A percentile compares a stretch with the other conserved stretches of the same genome.
Conservation (phyloP, 2,797 vertebrate species). For the Pantherophis vulpinus region DNA sequence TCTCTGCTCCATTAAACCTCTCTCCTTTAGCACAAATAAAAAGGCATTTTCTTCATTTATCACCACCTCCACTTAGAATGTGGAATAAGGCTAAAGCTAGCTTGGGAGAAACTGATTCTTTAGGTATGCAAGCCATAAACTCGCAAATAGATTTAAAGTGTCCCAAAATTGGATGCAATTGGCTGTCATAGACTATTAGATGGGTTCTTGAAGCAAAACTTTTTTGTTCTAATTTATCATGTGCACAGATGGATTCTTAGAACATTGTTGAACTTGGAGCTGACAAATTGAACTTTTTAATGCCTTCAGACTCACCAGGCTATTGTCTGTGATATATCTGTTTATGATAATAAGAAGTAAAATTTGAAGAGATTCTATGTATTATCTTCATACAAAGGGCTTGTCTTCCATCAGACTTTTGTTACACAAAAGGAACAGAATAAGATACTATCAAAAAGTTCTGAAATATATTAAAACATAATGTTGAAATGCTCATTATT, state of each 20-base stretch:
- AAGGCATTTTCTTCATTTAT: not conserved
- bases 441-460: conserved; percentile 12
- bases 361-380: not conserved
- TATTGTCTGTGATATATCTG: not conserved
- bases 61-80: not conserved
- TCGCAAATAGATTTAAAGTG: not conserved
- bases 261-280: not conserved
- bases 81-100: not conserved
- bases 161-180: not conserved
- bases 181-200: not conserved
- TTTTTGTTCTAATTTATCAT: not conserved
- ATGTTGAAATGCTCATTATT: conserved; percentile 16
- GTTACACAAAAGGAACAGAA: not conserved
- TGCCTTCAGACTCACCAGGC: not conserved
- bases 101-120: not conserved
- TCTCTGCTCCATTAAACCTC: not conserved
- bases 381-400: not conserved
- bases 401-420: conserved; percentile 13
- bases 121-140: not conserved
- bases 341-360: not conserved
- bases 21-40: not conserved
- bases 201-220: not conserved
- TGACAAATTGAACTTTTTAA: not conserved
- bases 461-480: conserved; percentile 1
- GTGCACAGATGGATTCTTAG: not conserved